Evolutionary conservation across 2,888 invertebrate genomes (phyloP).

Genomic region (Lepidochitona cinerea): DNA sequence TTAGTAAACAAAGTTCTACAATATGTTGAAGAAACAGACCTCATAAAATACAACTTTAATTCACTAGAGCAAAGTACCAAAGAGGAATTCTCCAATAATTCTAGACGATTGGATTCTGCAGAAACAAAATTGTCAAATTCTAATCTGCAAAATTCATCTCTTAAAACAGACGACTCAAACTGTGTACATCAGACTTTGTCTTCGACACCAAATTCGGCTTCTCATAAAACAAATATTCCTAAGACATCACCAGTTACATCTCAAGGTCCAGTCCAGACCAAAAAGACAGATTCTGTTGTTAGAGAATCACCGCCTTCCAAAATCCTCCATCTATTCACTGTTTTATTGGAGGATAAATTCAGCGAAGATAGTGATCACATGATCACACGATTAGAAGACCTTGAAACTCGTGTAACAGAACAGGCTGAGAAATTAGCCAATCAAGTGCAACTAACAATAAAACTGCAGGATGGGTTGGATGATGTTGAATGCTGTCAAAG

Average conservation of each 20-base stretch:
- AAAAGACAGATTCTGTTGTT: not conserved
- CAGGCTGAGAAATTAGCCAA: conserved; percentile 61
- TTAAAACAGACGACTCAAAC: not conserved
- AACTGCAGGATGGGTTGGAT: conserved; percentile 58
- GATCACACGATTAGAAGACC: conserved; percentile 58
- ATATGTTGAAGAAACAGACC: not conserved
- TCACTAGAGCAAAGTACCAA: not conserved
- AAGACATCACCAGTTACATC: no score
- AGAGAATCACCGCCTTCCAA: not conserved
- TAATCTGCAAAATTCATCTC: no score
- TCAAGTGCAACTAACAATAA: conserved; percentile 51
- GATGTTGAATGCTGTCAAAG: conserved; percentile 44
- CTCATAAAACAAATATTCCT: no score
- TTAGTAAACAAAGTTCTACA: not conserved
- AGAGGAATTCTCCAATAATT: not conserved
- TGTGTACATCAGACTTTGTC: not conserved
- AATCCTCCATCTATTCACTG: not conserved
- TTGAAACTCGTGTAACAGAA: conserved; percentile 66
- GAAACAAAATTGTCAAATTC: no score
- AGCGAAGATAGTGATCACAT: conserved; percentile 17
- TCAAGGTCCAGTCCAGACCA: no score
- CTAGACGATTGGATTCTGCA: no score
- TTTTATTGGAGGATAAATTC: conserved; percentile 1
- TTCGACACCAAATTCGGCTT: no score
- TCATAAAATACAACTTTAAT: not conserved